These are phyloP conservation scores for Sarotherodon lohbergeri DNA, from an alignment of 2,113 vertebrate genomes.

Conservation along the genomic window DNA sequence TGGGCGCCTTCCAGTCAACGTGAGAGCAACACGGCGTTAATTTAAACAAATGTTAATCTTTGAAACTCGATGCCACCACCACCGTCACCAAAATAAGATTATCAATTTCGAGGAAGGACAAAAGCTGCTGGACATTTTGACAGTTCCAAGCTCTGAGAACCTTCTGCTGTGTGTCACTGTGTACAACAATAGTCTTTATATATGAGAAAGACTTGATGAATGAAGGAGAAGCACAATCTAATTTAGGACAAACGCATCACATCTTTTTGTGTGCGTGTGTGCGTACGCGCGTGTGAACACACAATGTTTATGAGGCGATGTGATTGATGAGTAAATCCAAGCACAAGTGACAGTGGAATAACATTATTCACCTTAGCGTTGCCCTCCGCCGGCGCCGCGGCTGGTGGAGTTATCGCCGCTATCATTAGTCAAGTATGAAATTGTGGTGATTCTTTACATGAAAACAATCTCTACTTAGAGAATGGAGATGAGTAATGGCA, in stretches of 20 bases:
- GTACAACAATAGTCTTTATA: slow-evolving; percentile 18
- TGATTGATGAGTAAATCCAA: slow-evolving; percentile 61
- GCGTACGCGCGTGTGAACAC: slow-evolving; percentile 29
- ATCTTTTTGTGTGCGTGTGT: slow-evolving; percentile 20
- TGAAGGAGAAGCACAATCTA: slow-evolving; percentile 53
- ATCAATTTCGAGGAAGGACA: slow-evolving; percentile 37
- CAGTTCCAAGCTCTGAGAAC: background rate
- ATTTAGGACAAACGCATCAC: slow-evolving; percentile 56
- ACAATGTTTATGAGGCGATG: slow-evolving; percentile 56
- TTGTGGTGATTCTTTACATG: slow-evolving; percentile 26
- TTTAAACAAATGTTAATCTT: slow-evolving; percentile 35
- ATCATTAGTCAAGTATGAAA: slow-evolving; percentile 53
- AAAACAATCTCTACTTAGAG: slow-evolving; percentile 24
- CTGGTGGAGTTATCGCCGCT: slow-evolving; percentile 28
- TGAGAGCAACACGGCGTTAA: slow-evolving; percentile 13
- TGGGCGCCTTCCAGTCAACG: background rate
- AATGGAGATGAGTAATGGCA: slow-evolving; percentile 23
- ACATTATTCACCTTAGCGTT: slow-evolving; percentile 61
- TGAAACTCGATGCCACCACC: slow-evolving; percentile 12
- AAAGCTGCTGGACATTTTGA: slow-evolving; percentile 36
- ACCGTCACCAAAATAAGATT: background rate
- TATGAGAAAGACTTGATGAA: slow-evolving; percentile 54
- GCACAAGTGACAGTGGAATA: slow-evolving; percentile 59
- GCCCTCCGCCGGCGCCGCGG: slow-evolving; percentile 25
- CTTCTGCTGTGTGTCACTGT: background rate